Evolutionary conservation across 2,113 vertebrate genomes (phyloP), one percentile per base, ranked within the genome.

Genomic region (Otocyon megalotis): DNA sequence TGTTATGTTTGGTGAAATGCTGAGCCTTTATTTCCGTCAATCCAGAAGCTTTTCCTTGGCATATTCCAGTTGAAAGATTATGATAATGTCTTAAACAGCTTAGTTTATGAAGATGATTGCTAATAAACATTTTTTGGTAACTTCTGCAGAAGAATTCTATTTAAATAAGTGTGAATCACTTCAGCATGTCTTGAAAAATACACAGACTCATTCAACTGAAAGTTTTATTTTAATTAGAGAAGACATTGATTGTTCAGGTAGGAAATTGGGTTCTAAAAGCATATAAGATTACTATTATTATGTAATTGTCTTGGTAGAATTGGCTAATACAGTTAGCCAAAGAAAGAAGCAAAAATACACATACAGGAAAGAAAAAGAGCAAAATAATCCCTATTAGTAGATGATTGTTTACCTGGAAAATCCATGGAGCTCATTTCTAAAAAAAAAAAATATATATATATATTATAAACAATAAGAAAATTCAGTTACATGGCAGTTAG

Each of bases 211-310:
- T 26, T 86, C 79, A 56, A 69, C 24, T 89, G 43, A 50, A 77
- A 81, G 17, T 94, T 94, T 94, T 86, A 37, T 88, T 91, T 87
- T 87, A 92, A 60, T 20, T 76, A 86, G 72, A 90, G 32, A 28
- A 62, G 35, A 89, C 84, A 76, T 12, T 56, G 8, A 7, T 85
- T 88, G 37, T 69, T 92, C 50, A n/a, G 24, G 30, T 63, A 48
- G 28, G 26, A 92, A 71, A 80, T 63, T 90, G 24, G 80, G 54
- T 62, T 86, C 86, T 72, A 48, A 69, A 76, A 84, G 48, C 62
- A 77, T 63, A 4, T 82, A 53, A 24, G 13, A 53, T 80, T 95
- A 26, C 28, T 80, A 26, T 1, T 88, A 48, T 48, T 96, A 37
- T 80, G 88, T 96, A 89, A 71, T 82, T 89, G 2, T 86, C 35